These are phyloP conservation scores for Dascillus cervinus DNA, from an alignment of 2,888 invertebrate genomes.

Conservation along the genomic window DNA sequence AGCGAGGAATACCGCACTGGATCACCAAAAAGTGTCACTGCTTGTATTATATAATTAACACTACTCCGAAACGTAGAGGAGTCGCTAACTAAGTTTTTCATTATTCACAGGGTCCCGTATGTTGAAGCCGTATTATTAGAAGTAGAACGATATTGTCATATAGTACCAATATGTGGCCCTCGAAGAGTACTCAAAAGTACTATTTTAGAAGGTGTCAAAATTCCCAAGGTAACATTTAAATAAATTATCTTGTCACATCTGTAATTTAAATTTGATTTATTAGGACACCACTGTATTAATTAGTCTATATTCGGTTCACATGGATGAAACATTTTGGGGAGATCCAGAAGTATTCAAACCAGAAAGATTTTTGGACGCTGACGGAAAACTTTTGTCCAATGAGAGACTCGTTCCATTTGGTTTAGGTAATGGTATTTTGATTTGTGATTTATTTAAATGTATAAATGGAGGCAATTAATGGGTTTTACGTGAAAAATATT, in stretches of 20 bases:
- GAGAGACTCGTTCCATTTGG: constrained; percentile 39
- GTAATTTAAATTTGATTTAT: neutral
- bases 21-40: no score
- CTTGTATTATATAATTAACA: no score
- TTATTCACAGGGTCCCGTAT: constrained; percentile 49
- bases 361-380: constrained; percentile 51
- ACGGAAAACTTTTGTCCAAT: constrained; percentile 29
- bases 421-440: no score
- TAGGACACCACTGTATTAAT: constrained; percentile 35
- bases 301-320: constrained; percentile 45
- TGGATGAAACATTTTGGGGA: constrained; percentile 50
- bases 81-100: no score
- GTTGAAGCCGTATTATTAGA: constrained; percentile 49
- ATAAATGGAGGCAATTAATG: constrained; percentile 2
- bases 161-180: constrained; percentile 45
- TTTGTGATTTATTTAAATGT: no score
- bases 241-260: neutral
- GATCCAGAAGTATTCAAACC: constrained; percentile 58
- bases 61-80: no score
- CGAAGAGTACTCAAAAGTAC: constrained; percentile 48
- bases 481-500: constrained; percentile 2
- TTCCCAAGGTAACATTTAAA: constrained; percentile 31
- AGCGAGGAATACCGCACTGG: no score
- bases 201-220: constrained; percentile 46
- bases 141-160: constrained; percentile 42